Base-by-base conservation (phyloP, 2,888 invertebrate species). In the Balanococcus diminutus region DNA sequence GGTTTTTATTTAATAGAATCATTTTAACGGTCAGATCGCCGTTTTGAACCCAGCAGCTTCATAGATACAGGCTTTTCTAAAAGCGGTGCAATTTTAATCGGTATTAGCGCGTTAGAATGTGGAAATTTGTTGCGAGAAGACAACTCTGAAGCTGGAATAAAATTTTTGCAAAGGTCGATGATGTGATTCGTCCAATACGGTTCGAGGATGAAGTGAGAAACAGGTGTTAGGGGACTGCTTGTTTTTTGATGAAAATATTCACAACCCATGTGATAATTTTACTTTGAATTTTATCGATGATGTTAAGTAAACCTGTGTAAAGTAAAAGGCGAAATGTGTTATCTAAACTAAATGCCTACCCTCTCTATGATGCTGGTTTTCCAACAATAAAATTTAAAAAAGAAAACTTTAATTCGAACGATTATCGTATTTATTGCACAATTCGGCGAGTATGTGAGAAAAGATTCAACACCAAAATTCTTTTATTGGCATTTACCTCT, bases 121-220 rank as follows among this genome's bases (percentile, higher is more conserved):
- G 28, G 67, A 67, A 67, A 25, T 25, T 9, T 4, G 4, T 11
- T 9, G 14, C 46, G n/a, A 42, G 25, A 28, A n/a, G 72, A 31
- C 5, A 32, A 67, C 28, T 25, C 19, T 8, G 56, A 56, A 56
- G 56, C 22, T 2, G 56, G 56, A 22, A 56, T 56, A 14, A 56
- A 56, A 22, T 56, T 19, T 46, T 31, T 19, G 75, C 28, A 36
- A 79, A 79, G 75, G 75, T 79, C 75, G 75, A 79, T 79, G 75
- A 79, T 79, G 36, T 36, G 75, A 79, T 79, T 36, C 36, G 67
- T 67, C 67, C 67, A 28, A 67, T 67, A 28, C 1, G 67, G 67
- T 25, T 67, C 28, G 67, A 67, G 14, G 25, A 67, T 67, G 28
- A 67, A 56, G n/a, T 0, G 2, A 46, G 46, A n/a, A 46, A 46